phyloP scores from a whole-genome alignment of 2,113 vertebrate species.

The Halcyon malimbica region DNA sequence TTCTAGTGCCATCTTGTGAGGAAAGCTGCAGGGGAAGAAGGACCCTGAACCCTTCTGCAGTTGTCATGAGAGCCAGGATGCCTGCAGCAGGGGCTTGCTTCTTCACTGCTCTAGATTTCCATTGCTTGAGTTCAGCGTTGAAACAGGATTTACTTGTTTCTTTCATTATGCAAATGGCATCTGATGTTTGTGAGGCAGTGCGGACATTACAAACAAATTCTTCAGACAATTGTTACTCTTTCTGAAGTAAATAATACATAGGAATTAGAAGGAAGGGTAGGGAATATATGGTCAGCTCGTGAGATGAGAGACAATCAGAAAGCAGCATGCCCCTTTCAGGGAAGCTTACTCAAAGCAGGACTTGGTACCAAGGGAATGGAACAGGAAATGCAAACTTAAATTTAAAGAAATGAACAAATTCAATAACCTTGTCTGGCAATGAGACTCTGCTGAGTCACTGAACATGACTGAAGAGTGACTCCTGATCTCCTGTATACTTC shows the following conservation, averaged over 20 bases:
- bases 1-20: neutral
- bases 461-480: neutral
- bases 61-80: neutral
- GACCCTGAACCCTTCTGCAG: neutral
- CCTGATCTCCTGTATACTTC: neutral
- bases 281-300: neutral
- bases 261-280: neutral
- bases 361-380: neutral
- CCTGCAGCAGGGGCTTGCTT: fast-evolving
- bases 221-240: neutral
- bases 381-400: neutral
- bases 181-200: neutral
- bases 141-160: neutral
- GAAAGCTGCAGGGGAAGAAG: neutral
- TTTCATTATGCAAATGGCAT: neutral
- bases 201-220: neutral
- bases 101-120: neutral
- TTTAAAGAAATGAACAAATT: neutral
- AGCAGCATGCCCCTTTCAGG: neutral
- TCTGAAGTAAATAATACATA: neutral
- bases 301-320: neutral
- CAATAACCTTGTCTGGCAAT: neutral
- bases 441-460: constrained; percentile 14
- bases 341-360: neutral
- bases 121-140: neutral